Evolutionary conservation across 2,113 vertebrate genomes (phyloP).

Genomic region (Alectura lathami): DNA sequence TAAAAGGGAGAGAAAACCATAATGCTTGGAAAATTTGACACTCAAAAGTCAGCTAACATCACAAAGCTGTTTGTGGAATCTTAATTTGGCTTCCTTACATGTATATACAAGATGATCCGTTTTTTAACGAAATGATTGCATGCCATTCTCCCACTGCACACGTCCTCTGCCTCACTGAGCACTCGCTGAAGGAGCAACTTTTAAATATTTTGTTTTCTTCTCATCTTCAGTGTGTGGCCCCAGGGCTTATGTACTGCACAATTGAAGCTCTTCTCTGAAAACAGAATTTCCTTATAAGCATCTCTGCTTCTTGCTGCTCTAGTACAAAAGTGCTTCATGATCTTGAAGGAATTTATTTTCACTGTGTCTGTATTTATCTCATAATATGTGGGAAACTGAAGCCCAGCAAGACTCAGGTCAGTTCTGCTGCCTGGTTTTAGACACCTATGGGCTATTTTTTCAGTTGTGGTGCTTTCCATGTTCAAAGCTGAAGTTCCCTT

Average conservation of each 20-base stretch:
- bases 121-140: slow-evolving; percentile 1
- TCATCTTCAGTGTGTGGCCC: neutral
- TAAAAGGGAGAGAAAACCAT: neutral
- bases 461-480: fast-evolving
- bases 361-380: neutral
- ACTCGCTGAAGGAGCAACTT: slow-evolving; percentile 16
- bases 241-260: neutral
- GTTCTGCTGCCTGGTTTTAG: neutral
- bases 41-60: neutral
- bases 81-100: neutral
- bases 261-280: neutral
- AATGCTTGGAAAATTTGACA: neutral
- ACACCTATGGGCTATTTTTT: neutral
- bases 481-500: neutral
- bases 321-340: neutral
- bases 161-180: neutral
- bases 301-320: neutral
- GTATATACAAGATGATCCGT: neutral
- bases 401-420: neutral
- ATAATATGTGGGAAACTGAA: neutral
- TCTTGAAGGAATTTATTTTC: neutral
- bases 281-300: neutral
- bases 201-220: slow-evolving; percentile 27
- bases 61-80: neutral
- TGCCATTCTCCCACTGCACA: neutral